Conservation (phyloP, 2,113 vertebrate genomes). For the Macrotis lagotis region DNA sequence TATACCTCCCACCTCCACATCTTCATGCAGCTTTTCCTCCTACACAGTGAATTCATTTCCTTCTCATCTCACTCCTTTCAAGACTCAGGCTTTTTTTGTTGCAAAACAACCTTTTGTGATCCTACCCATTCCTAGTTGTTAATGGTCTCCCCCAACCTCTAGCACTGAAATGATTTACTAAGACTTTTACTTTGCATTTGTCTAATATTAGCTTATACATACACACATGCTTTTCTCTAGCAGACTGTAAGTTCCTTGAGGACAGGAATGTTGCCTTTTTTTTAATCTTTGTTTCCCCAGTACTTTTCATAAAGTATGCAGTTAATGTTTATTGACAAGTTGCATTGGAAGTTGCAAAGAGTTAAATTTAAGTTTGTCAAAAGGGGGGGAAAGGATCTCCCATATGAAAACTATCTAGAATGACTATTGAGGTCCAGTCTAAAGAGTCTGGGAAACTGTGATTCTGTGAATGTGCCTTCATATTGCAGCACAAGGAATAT, state of each 20-base stretch:
- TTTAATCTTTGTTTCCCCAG: background rate
- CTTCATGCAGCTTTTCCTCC: background rate
- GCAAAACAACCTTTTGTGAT: background rate
- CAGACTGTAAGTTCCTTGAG: background rate
- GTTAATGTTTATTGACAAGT: background rate
- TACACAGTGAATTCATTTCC: background rate
- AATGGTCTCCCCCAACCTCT: background rate
- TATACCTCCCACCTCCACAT: background rate
- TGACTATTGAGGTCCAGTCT: background rate
- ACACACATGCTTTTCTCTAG: background rate
- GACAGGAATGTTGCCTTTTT: background rate
- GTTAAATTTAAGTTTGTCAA: background rate
- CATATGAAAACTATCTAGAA: background rate
- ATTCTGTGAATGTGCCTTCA: background rate
- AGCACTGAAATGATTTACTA: background rate
- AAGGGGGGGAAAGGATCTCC: background rate
- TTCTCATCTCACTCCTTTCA: background rate
- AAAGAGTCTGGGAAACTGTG: background rate
- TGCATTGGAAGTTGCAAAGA: background rate
- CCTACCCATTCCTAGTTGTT: background rate
- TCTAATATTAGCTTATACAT: background rate
- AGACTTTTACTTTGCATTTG: background rate
- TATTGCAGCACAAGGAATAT: background rate
- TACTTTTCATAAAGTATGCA: background rate
- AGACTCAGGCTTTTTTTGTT: background rate